Conservation (phyloP, 1,140 invertebrate species). For the Pseudobourletiella spinata region DNA sequence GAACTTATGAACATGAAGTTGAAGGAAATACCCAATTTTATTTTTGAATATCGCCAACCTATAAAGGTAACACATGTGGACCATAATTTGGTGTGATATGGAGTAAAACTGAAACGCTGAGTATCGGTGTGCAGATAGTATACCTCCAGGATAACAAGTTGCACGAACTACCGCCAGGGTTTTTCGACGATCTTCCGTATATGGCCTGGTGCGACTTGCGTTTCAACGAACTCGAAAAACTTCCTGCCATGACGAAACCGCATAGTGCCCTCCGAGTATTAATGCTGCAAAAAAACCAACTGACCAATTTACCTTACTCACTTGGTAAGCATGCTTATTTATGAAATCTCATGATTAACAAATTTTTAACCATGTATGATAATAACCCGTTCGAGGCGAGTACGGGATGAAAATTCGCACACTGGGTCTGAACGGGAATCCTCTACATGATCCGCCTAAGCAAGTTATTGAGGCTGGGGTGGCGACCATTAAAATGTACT, state of each 20-base stretch:
- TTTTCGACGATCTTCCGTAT: conserved; percentile 20
- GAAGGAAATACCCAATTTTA: background rate
- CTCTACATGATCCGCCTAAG: conserved; percentile 10
- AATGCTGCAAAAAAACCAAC: conserved; percentile 22
- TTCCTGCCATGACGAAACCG: conserved; percentile 14
- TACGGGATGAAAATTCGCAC: no score
- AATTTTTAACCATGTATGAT: background rate
- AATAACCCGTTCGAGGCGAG: no score
- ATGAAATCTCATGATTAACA: background rate
- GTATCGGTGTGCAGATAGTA: conserved; percentile 15
- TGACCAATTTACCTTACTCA: conserved; percentile 13
- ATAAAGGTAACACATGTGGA: conserved; percentile 2
- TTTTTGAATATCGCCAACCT: conserved; percentile 6
- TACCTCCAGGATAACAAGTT: conserved; percentile 22
- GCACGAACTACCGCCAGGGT: conserved; percentile 9
- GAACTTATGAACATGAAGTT: conserved; percentile 4
- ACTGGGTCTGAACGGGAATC: conserved; percentile 8
- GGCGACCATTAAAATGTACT: background rate
- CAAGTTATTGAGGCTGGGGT: background rate
- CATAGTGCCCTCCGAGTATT: conserved; percentile 13
- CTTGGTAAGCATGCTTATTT: background rate
- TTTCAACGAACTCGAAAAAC: conserved; percentile 8
- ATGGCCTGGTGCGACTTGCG: conserved; percentile 25
- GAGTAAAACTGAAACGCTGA: background rate
- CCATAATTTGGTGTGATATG: background rate